Base-by-base conservation (phyloP, 2,888 invertebrate species). In the Ellobium chinense region DNA sequence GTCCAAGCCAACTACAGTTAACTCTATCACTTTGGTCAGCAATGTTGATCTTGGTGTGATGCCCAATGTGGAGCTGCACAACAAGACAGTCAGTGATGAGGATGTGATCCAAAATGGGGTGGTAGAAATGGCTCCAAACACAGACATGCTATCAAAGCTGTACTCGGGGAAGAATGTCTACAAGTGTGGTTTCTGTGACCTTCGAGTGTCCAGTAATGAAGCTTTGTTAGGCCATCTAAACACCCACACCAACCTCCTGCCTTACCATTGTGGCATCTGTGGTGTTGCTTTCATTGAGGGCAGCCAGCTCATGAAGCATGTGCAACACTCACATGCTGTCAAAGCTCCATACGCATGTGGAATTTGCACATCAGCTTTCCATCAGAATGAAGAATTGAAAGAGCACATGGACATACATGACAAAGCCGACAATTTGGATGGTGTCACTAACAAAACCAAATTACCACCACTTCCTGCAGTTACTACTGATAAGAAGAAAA, bases 111-210 rank as follows among this genome's bases (percentile, higher is more conserved):
- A 39, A 9, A 63, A 46, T 21, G 18, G 3, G 9, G 27, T 29
- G 27, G n/a, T 7, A 46, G 46, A 74, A 37, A 18, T 9, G 21
- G 29, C 31, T 29, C 29, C n/a, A 21, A 39, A 27, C 46, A 1
- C 29, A 37, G 58, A 62, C 37, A 74, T 63, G 4, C 21, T 60
- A n/a, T 21, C 74, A 5, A 54, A 24, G 29, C 27, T 7, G 9
- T 63, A 39, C 14, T 39, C 21, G 29, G 27, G 36, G 18, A 63
- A 21, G 0, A 36, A 29, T 18, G 2, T 54, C 29, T 78, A 65
- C 72, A 78, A 65, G 65, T 78, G 78, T 78, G 78, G 78, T 4
- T 62, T 72, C 65, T 78, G 78, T 78, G 72, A 72, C 34, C 5
- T 56, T 27, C 54, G 36, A 36, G 14, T 72, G 4, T 78, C 29